phyloP scores from a whole-genome alignment of 2,888 invertebrate species.

The Pinctada fucata region DNA sequence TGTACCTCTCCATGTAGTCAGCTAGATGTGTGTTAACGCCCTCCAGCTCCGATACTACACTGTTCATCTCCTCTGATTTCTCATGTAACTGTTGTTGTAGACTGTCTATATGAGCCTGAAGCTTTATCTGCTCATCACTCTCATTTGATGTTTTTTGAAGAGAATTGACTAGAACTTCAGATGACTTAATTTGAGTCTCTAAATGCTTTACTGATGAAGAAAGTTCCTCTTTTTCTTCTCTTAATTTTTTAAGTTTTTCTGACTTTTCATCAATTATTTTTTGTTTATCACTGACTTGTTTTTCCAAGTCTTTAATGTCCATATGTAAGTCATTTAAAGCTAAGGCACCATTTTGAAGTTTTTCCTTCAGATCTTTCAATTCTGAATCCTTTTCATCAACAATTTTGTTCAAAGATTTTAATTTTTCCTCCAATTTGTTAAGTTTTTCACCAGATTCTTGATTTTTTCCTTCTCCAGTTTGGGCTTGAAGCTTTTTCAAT shows the following conservation, averaged over 20 bases:
- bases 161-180: conserved; percentile 10
- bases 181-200: conserved; percentile 42
- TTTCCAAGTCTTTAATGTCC: conserved; percentile 69
- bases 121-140: conserved; percentile 1
- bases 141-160: conserved; percentile 13
- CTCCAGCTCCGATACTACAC: conserved; percentile 30
- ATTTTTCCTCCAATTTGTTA: not conserved
- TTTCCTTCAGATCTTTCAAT: conserved; percentile 59
- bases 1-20: conserved; percentile 24
- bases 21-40: conserved; percentile 37
- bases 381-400: conserved; percentile 40
- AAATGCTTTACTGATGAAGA: conserved; percentile 41
- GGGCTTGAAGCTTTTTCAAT: conserved; percentile 2
- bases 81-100: conserved; percentile 28
- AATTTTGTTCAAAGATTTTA: not conserved
- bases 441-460: not conserved
- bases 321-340: conserved; percentile 71
- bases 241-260: conserved; percentile 53
- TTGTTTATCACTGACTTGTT: conserved; percentile 48
- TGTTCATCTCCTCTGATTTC: conserved; percentile 23
- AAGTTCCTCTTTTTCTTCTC: conserved; percentile 45
- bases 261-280: conserved; percentile 52
- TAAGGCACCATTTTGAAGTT: conserved; percentile 61
- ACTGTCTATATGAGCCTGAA: conserved; percentile 6
- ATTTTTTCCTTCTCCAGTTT: not conserved